phyloP scores from a whole-genome alignment of 2,797 vertebrate species.

The Gallirallus australis region DNA sequence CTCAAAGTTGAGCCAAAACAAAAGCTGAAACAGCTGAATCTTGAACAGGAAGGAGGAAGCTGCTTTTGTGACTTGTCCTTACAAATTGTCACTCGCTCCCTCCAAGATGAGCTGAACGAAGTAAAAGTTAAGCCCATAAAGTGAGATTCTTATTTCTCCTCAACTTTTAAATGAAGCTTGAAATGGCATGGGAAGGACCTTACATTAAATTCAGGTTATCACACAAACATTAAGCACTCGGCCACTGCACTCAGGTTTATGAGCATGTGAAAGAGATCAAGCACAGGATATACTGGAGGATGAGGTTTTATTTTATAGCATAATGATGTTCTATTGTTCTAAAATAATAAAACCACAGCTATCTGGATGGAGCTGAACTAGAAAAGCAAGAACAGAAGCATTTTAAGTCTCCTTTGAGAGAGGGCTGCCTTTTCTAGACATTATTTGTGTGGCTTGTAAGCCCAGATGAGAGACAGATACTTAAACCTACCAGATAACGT shows the following conservation, averaged over 20 bases:
- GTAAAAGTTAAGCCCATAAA: neutral
- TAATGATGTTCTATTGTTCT: neutral
- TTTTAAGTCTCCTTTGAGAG: neutral
- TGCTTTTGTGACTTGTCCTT: neutral
- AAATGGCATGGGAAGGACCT: neutral
- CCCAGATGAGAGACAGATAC: neutral
- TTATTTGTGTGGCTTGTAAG: neutral
- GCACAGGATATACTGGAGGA: neutral
- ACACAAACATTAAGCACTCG: neutral
- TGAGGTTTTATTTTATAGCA: neutral
- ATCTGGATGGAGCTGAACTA: neutral
- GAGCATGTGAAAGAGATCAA: neutral
- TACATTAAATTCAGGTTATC: neutral
- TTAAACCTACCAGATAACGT: neutral
- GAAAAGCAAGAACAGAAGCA: neutral
- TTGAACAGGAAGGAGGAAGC: slow-evolving; percentile 6
- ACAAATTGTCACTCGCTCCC: neutral
- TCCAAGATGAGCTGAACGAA: neutral
- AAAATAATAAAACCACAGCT: slow-evolving; percentile 12
- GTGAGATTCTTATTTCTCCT: neutral
- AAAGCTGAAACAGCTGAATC: neutral
- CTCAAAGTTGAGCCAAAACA: slow-evolving; percentile 24
- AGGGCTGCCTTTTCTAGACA: neutral
- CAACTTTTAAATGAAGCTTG: slow-evolving; percentile 34
- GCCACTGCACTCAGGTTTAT: neutral